phyloP scores from a whole-genome alignment of 2,888 invertebrate species.

The Anthophora plumipes region DNA sequence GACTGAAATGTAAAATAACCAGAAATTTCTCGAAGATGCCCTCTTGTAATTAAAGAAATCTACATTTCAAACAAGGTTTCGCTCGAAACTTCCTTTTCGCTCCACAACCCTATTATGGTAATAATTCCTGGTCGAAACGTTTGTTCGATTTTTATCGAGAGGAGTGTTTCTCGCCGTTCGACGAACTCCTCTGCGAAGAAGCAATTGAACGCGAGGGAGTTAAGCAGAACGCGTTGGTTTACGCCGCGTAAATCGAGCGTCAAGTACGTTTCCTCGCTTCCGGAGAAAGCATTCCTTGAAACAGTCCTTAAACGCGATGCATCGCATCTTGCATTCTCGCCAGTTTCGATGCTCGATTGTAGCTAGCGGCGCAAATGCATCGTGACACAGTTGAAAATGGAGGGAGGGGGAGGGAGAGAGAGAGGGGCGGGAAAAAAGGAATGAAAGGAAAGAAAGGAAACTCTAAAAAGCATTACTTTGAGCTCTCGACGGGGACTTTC shows the following conservation, averaged over 20 bases:
- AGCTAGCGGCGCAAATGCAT: slow-evolving; percentile 48
- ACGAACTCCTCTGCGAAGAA: not conserved
- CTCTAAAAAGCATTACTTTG: slow-evolving; percentile 56
- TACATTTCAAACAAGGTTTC: not conserved
- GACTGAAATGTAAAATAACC: not conserved
- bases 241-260: not conserved
- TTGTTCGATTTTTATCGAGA: not conserved
- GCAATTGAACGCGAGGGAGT: not conserved
- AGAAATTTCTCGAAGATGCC: not conserved
- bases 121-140: not conserved
- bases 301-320: not conserved
- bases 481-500: slow-evolving; percentile 38
- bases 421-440: not conserved
- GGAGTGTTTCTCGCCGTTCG: not conserved
- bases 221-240: not conserved
- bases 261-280: not conserved
- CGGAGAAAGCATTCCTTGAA: slow-evolving; percentile 4
- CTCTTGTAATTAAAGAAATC: not conserved
- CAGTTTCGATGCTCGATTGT: slow-evolving; percentile 32
- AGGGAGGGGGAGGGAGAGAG: not conserved
- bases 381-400: slow-evolving; percentile 33
- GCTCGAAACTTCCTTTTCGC: too few species aligned
- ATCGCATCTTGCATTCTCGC: slow-evolving; percentile 13
- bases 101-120: not conserved
- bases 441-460: slow-evolving; percentile 5